A percentile compares a stretch with the other conserved stretches of the same genome.
Evolutionary conservation across 2,797 vertebrate genomes (phyloP).

Genomic region (Antrozous pallidus): DNA sequence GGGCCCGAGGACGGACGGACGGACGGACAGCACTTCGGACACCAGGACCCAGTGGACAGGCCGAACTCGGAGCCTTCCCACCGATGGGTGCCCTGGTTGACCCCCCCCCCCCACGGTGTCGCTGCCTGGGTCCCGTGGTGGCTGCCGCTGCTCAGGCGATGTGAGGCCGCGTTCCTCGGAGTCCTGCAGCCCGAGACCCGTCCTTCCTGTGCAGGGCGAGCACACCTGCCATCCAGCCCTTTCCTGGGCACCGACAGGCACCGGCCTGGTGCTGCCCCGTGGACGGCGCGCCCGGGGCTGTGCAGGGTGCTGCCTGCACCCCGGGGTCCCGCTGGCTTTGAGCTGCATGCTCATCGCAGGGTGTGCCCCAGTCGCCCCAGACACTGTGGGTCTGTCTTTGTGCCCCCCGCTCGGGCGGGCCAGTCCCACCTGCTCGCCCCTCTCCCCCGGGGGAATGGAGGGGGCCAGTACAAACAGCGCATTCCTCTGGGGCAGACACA

Average conservation of each 20-base stretch:
- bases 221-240: background rate
- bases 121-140: background rate
- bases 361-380: accelerated
- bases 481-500: background rate
- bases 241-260: accelerated
- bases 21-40: background rate
- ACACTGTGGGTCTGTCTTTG: background rate
- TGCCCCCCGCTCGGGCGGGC: no score
- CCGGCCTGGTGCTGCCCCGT: background rate
- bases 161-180: background rate
- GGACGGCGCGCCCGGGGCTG: accelerated
- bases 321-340: accelerated
- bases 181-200: background rate
- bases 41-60: accelerated
- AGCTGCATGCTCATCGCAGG: accelerated
- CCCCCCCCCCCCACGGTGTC: background rate
- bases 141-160: background rate
- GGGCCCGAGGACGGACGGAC: accelerated
- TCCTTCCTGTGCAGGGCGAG: accelerated
- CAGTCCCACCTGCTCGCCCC: background rate
- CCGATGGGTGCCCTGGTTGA: background rate
- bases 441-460: background rate
- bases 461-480: background rate
- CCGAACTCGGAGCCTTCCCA: background rate
- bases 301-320: background rate